These are phyloP conservation scores for Suillia variegata DNA, from an alignment of 2,888 invertebrate genomes.

Conservation along the genomic window DNA sequence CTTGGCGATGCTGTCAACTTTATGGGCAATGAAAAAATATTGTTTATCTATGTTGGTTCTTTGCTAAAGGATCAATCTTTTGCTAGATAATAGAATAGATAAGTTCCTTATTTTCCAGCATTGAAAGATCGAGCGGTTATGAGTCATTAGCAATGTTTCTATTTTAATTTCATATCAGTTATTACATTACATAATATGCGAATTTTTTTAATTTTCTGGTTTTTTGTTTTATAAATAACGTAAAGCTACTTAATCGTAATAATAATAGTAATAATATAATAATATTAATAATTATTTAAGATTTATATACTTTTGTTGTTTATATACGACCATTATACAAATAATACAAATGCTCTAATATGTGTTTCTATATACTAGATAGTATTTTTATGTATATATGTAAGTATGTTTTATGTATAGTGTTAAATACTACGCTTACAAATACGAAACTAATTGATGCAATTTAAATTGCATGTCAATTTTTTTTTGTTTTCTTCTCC, in stretches of 20 bases:
- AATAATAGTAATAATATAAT: conserved; percentile 20
- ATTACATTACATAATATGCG: conserved; percentile 25
- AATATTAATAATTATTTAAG: conserved; percentile 21
- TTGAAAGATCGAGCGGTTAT: no score
- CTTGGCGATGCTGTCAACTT: no score
- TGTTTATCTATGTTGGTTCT: no score
- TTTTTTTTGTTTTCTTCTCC: no score
- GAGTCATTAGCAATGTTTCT: conserved; percentile 41
- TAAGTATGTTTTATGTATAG: conserved; percentile 20
- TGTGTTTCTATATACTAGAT: conserved; percentile 28
- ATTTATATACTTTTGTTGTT: conserved; percentile 27
- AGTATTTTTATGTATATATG: conserved; percentile 18
- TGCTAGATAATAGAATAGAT: no score
- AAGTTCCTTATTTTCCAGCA: no score
- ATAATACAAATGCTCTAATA: conserved; percentile 53
- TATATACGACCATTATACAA: conserved; percentile 42
- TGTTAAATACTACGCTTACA: conserved; percentile 35
- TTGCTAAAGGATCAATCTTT: no score
- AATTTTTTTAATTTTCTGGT: conserved; percentile 27
- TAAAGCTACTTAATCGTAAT: conserved; percentile 38
- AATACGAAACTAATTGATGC: conserved; percentile 32
- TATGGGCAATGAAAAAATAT: no score
- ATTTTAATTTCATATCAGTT: conserved; percentile 29
- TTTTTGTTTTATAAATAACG: conserved; percentile 38
- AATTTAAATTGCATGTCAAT: conserved; percentile 24